Base-by-base conservation (phyloP, 2,797 vertebrate genomes). In the Rousettus madagascariensis region DNA sequence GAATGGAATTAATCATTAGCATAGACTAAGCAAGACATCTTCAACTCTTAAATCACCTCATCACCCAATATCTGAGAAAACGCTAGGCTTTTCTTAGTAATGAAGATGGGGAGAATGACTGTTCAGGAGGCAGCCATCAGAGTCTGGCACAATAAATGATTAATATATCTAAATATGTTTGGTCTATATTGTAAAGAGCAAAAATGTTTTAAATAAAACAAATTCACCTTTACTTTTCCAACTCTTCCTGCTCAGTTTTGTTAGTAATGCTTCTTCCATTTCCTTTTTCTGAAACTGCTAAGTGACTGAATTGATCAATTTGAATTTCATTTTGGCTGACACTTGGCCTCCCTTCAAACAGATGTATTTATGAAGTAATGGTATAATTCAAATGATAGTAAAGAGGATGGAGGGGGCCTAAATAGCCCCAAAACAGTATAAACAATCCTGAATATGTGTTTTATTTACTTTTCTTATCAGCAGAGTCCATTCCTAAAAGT, bases 261-360 rank as follows among this genome's bases (percentile, higher is more conserved):
- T 77, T 78, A 26, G 20, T 63, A 63, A 22, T 46, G 22, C 51
- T 88, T 61, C 51, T 88, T 86, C 63, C 30, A n/a, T n/a, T 72
- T 94, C 11, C 16, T 91, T 87, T 91, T 91, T 38, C 96, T 97
- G 49, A 41, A 90, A 80, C n/a, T 77, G 15, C 36, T 38, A 86
- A 28, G n/a, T 86, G 26, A 12, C 26, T 74, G 20, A 74, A 46
- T 16, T 57, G 16, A 26, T 51, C 53, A 53, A 6, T 36, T 91
- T 86, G 28, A 61, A 86, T 87, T 86, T 59, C 36, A 6, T 75
- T 95, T 95, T 72, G 41, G 72, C 63, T 85, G 22, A 41, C 49
- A n/a, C 20, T 89, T 85, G 20, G 3, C 24, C 15, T 86, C 19
- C 68, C 86, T 91, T 80, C 33, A 75, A 55, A 77, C 28, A 49